These are phyloP conservation scores for Trichopria drosophilae DNA, from an alignment of 2,888 invertebrate genomes.

Conservation along the genomic window DNA sequence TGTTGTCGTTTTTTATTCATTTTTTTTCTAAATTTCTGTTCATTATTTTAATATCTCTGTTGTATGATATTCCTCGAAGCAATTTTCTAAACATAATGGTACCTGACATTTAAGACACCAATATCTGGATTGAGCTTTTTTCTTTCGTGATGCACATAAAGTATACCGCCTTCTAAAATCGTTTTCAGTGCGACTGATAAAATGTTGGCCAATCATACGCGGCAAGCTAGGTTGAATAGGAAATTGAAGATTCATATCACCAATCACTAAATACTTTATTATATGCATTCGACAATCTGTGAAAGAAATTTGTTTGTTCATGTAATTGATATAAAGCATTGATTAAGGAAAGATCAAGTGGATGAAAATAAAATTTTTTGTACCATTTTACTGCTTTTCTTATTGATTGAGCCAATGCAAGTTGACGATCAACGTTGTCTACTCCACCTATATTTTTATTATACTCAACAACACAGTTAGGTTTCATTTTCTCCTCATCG, in stretches of 20 bases:
- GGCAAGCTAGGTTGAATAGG: constrained; percentile 4
- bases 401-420: constrained; percentile 27
- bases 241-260: background rate
- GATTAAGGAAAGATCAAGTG: constrained; percentile 19
- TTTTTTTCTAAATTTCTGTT: constrained; percentile 4
- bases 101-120: too few relatives aligned
- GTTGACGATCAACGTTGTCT: too few relatives aligned
- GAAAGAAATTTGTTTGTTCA: constrained; percentile 6
- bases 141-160: constrained; percentile 6
- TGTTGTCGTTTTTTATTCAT: too few relatives aligned
- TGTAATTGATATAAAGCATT: constrained; percentile 19
- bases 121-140: too few relatives aligned
- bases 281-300: constrained; percentile 2
- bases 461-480: constrained; percentile 22
- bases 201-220: constrained; percentile 8
- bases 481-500: constrained; percentile 27
- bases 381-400: constrained; percentile 34
- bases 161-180: constrained; percentile 7
- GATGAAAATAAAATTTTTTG: constrained; percentile 25
- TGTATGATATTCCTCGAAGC: too few relatives aligned
- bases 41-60: too few relatives aligned
- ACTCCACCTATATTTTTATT: constrained; percentile 32
- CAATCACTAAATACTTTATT: constrained; percentile 2
- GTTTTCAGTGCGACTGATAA: constrained; percentile 7
- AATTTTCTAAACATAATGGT: too few relatives aligned